Evolutionary conservation across 2,797 vertebrate genomes (phyloP).

Genomic region (Enteromius trimaculatus): DNA sequence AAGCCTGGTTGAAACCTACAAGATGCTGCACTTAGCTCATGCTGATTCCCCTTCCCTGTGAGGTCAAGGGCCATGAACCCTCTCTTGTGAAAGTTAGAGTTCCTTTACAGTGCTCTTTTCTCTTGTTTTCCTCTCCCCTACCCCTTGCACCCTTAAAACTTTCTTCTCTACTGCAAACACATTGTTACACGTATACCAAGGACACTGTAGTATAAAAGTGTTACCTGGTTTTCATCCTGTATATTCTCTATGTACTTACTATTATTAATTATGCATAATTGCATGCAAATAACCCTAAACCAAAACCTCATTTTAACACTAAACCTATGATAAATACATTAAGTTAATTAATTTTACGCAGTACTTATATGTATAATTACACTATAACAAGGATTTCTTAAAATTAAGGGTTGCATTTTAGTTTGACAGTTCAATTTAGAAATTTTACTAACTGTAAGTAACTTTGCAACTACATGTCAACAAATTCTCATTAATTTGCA

Average conservation of each 20-base stretch:
- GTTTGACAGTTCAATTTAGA: no score
- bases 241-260: background rate
- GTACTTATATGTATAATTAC: background rate
- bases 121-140: background rate
- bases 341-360: background rate
- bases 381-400: background rate
- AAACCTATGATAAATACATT: background rate
- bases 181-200: no score
- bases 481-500: no score
- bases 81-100: background rate
- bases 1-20: constrained; percentile 67
- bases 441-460: no score
- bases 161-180: background rate
- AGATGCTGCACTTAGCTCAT: constrained; percentile 72
- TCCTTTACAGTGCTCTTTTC: constrained; percentile 18
- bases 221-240: no score
- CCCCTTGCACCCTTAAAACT: background rate
- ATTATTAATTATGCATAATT: background rate
- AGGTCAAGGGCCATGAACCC: constrained; percentile 50
- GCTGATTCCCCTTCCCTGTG: constrained; percentile 68
- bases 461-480: no score
- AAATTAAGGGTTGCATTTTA: background rate
- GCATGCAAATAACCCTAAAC: background rate
- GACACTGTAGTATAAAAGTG: no score
- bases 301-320: background rate